These are phyloP conservation scores for Phalanger gymnotis DNA, from an alignment of 2,797 vertebrate genomes.

Conservation along the genomic window DNA sequence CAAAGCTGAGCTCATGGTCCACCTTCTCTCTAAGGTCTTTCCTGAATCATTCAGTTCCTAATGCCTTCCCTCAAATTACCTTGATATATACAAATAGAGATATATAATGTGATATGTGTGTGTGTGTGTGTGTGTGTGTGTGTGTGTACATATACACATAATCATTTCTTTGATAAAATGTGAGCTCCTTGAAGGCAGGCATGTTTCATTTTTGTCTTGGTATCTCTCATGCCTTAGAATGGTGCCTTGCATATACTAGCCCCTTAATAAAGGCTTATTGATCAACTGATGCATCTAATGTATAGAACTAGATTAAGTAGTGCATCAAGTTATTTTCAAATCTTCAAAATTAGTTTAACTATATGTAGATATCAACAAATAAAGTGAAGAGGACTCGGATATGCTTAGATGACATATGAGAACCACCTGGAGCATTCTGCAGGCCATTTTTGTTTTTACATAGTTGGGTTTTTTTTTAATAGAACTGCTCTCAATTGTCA, in stretches of 20 bases:
- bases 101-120: neutral
- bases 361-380: neutral
- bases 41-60: neutral
- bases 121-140: too few relatives aligned
- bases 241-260: neutral
- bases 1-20: neutral
- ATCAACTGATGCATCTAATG: neutral
- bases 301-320: neutral
- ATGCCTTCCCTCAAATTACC: neutral
- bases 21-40: neutral
- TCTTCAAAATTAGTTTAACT: neutral
- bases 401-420: slow-evolving; percentile 29
- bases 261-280: neutral
- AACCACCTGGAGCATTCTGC: slow-evolving; percentile 37
- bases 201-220: neutral
- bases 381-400: slow-evolving; percentile 36
- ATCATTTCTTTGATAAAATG: neutral
- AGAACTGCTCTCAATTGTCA: neutral
- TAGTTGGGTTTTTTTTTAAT: neutral
- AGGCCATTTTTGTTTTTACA: neutral
- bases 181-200: neutral
- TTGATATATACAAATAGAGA: neutral
- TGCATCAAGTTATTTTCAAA: neutral
- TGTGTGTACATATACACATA: too few relatives aligned
- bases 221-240: neutral